Evolutionary conservation across 2,797 vertebrate genomes (phyloP).

Genomic region (Dermochelys coriacea): DNA sequence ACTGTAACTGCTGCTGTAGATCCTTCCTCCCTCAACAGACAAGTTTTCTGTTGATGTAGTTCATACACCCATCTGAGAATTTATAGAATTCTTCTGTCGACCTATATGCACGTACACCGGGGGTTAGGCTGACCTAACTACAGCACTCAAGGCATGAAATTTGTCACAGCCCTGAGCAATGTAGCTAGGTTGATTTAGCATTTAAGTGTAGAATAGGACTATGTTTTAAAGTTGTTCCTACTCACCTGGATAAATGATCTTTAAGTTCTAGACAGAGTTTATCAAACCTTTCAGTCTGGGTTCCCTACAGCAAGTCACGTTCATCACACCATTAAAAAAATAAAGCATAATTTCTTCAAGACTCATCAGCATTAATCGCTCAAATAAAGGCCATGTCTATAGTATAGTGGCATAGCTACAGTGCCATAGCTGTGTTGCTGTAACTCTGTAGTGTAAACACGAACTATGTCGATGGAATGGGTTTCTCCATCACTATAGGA

Average conservation of each 20-base stretch:
- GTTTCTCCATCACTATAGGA: not conserved
- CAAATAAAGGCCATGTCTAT: not conserved
- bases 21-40: not conserved
- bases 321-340: not conserved
- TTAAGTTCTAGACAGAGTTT: not conserved
- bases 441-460: not conserved
- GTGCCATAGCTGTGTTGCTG: not conserved
- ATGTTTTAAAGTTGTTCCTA: not conserved
- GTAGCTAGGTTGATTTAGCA: not conserved
- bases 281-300: fast-evolving
- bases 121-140: not conserved
- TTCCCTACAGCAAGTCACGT: not conserved
- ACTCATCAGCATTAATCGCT: not conserved
- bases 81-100: too few relatives aligned
- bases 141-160: not conserved
- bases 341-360: not conserved
- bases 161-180: not conserved
- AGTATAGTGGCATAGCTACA: not conserved
- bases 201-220: not conserved
- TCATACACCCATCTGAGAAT: too few relatives aligned
- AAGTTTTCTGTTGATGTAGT: too few relatives aligned
- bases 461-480: not conserved
- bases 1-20: not conserved
- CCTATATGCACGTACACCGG: not conserved
- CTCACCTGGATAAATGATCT: fast-evolving